phyloP scores from a whole-genome alignment of 2,797 vertebrate species.

The Geotria australis region DNA sequence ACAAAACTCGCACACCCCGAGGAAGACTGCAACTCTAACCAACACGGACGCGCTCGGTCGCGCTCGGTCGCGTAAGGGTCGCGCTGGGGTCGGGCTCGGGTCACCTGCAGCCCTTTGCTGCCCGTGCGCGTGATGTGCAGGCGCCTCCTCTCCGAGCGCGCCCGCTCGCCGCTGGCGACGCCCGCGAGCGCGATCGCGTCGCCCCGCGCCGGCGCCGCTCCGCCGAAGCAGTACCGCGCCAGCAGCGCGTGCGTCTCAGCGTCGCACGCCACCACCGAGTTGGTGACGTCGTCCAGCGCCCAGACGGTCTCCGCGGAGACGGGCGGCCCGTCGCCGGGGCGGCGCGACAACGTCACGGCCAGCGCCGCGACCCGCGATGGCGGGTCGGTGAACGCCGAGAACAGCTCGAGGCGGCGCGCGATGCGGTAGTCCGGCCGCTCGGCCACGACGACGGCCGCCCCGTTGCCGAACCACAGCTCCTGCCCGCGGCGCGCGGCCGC shows the following conservation, averaged over 20 bases:
- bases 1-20: too few relatives aligned
- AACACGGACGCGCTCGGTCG: too few relatives aligned
- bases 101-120: too few relatives aligned
- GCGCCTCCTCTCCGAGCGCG: too few relatives aligned
- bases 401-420: conserved; percentile 24
- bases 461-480: conserved; percentile 71
- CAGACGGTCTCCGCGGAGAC: conserved; percentile 28
- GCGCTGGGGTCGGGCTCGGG: too few relatives aligned
- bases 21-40: too few relatives aligned
- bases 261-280: conserved; percentile 48
- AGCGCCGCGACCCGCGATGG: conserved; percentile 31
- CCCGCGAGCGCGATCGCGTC: conserved; percentile 29
- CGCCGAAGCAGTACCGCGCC: conserved; percentile 55
- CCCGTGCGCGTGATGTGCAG: too few relatives aligned
- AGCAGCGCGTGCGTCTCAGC: conserved; percentile 40
- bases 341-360: conserved; percentile 16
- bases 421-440: conserved; percentile 26
- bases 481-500: conserved; percentile 27
- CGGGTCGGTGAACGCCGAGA: conserved; percentile 12
- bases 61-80: too few relatives aligned
- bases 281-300: conserved; percentile 42
- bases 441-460: conserved; percentile 46
- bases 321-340: conserved; percentile 17
- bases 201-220: conserved; percentile 30
- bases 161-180: too few relatives aligned